These are phyloP conservation scores for Coregonus clupeaformis DNA, from an alignment of 2,113 vertebrate genomes.

Conservation along the genomic window DNA sequence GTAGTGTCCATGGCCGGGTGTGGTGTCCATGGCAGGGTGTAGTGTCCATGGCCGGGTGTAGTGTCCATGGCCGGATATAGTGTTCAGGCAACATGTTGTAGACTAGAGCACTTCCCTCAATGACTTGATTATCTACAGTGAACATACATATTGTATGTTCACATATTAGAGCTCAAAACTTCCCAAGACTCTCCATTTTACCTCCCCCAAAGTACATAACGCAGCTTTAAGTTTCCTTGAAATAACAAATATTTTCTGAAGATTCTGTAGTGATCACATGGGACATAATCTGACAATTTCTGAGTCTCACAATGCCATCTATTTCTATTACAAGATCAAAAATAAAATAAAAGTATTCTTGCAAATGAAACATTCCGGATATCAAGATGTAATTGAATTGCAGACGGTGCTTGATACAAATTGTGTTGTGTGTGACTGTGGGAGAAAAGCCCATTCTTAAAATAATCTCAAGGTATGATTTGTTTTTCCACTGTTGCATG, in stretches of 20 bases:
- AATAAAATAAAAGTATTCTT: neutral
- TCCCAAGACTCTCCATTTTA: neutral
- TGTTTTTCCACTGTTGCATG: slow-evolving; percentile 17
- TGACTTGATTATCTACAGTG: neutral
- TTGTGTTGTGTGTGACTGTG: neutral
- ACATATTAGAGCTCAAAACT: neutral
- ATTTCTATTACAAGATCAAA: no score
- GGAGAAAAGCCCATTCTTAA: neutral
- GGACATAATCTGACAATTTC: neutral
- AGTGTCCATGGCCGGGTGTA: no score
- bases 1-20: no score
- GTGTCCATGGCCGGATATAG: neutral
- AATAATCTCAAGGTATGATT: slow-evolving; percentile 11
- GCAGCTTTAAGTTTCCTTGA: slow-evolving; percentile 1
- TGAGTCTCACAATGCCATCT: neutral
- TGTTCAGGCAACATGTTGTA: neutral
- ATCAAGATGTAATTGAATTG: slow-evolving; percentile 5
- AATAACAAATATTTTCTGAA: neutral
- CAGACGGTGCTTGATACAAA: neutral
- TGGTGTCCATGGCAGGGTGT: no score
- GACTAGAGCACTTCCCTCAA: neutral
- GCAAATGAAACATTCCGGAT: slow-evolving; percentile 13
- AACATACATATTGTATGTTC: no score
- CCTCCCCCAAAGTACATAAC: neutral
- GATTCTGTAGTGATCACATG: no score